Conservation (phyloP, 1,140 invertebrate genomes). For the Lamellibrachia luymesi region DNA sequence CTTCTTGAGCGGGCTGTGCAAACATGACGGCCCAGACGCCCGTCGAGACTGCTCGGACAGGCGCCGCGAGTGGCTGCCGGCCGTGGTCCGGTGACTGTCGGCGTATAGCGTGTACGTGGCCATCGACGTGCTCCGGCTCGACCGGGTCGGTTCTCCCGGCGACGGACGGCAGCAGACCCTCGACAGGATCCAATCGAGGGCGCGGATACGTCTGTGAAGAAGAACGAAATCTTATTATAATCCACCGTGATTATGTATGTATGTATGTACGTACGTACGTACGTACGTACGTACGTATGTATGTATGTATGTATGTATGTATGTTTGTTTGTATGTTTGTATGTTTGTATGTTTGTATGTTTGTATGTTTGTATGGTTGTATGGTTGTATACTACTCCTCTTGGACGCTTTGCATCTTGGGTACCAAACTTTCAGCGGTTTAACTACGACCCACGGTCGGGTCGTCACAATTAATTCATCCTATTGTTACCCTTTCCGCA, state of each 20-base stretch:
- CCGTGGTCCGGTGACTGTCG: slow-evolving; percentile 7
- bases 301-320: no score
- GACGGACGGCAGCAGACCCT: slow-evolving; percentile 19
- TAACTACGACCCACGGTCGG: no score
- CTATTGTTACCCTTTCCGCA: no score
- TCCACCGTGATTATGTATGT: background rate
- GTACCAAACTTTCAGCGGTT: no score
- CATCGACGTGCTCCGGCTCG: background rate
- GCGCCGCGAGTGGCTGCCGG: background rate
- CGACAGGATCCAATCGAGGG: slow-evolving; percentile 16
- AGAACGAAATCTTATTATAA: background rate
- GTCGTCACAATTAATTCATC: no score
- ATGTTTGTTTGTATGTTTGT: no score
- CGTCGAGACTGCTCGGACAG: background rate
- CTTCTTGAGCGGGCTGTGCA: background rate
- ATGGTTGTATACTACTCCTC: no score
- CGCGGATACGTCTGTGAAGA: slow-evolving; percentile 12
- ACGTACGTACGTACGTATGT: background rate
- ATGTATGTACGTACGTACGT: background rate
- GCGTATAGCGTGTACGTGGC: slow-evolving; percentile 6
- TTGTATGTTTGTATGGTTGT: no score
- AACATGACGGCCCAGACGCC: background rate
- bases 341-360: no score
- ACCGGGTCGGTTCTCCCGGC: background rate
- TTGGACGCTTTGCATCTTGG: no score